Percentiles rank a stretch among this genome's conserved stretches.
Evolutionary conservation across 2,888 invertebrate genomes (phyloP).

Genomic region (Drosophila diplacantha): DNA sequence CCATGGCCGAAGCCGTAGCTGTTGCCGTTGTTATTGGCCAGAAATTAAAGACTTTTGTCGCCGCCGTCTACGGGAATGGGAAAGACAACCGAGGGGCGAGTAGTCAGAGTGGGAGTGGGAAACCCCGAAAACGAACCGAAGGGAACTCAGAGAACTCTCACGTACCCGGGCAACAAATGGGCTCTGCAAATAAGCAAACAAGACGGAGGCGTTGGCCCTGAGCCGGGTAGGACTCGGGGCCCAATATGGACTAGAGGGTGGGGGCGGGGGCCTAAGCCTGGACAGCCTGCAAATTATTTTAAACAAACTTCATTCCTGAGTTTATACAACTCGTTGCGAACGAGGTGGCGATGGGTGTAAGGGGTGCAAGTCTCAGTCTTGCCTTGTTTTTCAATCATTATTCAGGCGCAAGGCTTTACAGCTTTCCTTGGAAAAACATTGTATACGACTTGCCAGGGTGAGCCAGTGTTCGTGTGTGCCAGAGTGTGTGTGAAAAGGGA

Average conservation of each 20-base stretch:
- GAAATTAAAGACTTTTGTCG: conserved; percentile 71
- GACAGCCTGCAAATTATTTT: conserved; percentile 70
- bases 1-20: conserved; percentile 15
- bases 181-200: conserved; percentile 69
- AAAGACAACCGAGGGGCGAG: too few species aligned
- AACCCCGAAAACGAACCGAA: neutral
- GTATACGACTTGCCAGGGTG: conserved; percentile 50
- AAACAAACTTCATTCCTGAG: conserved; percentile 69
- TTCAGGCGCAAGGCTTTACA: conserved; percentile 69
- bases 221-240: conserved; percentile 12
- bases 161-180: conserved; percentile 66
- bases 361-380: conserved; percentile 33
- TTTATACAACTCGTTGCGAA: conserved; percentile 65
- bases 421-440: conserved; percentile 64
- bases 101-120: neutral
- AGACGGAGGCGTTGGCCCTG: conserved; percentile 31
- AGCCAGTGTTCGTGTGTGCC: conserved; percentile 17
- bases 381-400: conserved; percentile 74
- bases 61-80: conserved; percentile 34
- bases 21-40: conserved; percentile 61
- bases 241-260: neutral
- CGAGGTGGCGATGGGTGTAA: neutral
- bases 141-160: conserved; percentile 18
- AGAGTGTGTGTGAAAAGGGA: conserved; percentile 25
- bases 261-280: conserved; percentile 46